Conservation (phyloP, 2,797 vertebrate species). For the Siniperca scherzeri region DNA sequence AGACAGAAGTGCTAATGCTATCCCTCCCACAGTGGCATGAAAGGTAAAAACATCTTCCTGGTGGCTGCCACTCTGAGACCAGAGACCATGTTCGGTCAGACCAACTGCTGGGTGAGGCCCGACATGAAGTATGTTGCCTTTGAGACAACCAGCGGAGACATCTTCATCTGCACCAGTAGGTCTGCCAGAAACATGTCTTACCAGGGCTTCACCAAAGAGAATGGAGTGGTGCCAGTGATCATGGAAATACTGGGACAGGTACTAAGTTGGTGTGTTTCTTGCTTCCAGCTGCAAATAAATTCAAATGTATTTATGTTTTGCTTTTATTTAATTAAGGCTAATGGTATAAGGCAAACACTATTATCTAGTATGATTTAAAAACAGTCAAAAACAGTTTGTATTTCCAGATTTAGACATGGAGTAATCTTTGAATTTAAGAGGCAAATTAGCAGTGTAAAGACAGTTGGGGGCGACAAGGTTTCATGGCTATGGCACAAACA, state of each 20-base stretch:
- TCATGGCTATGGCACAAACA: neutral
- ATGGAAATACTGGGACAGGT: slow-evolving; percentile 98
- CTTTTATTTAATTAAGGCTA: neutral
- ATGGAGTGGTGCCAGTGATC: slow-evolving; percentile 91
- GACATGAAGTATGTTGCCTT: slow-evolving; percentile 98
- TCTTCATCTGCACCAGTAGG: slow-evolving; percentile 92
- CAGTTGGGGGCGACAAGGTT: neutral
- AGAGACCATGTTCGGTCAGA: slow-evolving; percentile 99
- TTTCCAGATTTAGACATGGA: neutral
- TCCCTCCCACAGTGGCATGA: slow-evolving; percentile 86
- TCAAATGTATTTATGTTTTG: neutral
- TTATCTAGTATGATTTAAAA: neutral
- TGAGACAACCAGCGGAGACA: slow-evolving; percentile 88
- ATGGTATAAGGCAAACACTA: neutral
- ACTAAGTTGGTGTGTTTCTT: slow-evolving; percentile 14
- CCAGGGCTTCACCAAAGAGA: slow-evolving; percentile 94
- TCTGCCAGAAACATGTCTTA: slow-evolving; percentile 97
- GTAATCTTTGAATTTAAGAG: neutral
- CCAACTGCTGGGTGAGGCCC: slow-evolving; percentile 97
- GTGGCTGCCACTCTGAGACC: slow-evolving; percentile 97
- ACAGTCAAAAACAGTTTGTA: neutral
- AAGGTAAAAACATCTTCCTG: slow-evolving; percentile 93
- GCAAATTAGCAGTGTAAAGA: neutral
- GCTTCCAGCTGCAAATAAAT: slow-evolving; percentile 4
- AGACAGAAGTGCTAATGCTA: neutral